phyloP scores from a whole-genome alignment of 2,888 invertebrate species.

The Cheilosia impressa region DNA sequence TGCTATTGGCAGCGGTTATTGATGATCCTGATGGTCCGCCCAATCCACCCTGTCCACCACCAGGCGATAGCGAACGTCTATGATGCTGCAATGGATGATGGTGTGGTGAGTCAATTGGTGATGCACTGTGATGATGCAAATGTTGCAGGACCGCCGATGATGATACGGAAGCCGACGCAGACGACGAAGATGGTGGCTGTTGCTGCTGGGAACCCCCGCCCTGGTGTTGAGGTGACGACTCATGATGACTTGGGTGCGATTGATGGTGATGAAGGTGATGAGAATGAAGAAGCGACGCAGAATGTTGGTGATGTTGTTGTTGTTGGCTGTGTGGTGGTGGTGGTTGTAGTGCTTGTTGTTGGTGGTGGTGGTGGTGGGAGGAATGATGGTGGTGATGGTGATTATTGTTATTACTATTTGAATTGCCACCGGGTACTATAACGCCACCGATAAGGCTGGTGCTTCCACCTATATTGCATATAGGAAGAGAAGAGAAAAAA shows the following conservation, averaged over 20 bases:
- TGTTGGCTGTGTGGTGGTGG: constrained; percentile 76
- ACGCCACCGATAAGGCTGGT: constrained; percentile 83
- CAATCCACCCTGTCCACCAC: constrained; percentile 47
- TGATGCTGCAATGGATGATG: constrained; percentile 81
- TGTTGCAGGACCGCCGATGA: constrained; percentile 78
- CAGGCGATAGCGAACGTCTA: constrained; percentile 78
- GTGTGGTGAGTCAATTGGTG: constrained; percentile 79
- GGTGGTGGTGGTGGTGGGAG: constrained; percentile 80
- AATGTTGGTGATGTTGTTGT: constrained; percentile 77
- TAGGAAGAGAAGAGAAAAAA: constrained; percentile 84
- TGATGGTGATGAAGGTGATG: constrained; percentile 76
- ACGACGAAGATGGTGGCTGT: constrained; percentile 78
- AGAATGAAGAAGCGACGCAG: constrained; percentile 77
- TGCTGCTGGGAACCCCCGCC: constrained; percentile 79
- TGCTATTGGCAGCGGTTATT: constrained; percentile 78
- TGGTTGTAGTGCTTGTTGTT: constrained; percentile 77
- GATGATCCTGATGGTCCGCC: constrained; percentile 61
- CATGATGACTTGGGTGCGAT: constrained; percentile 76
- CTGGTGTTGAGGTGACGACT: constrained; percentile 68
- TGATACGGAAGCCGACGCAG: constrained; percentile 77
- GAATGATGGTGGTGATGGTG: constrained; percentile 79
- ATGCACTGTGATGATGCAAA: constrained; percentile 71
- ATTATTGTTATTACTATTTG: constrained; percentile 81
- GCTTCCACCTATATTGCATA: constrained; percentile 84
- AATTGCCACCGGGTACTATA: constrained; percentile 83